phyloP scores from a whole-genome alignment of 2,888 invertebrate species.

The Mechanitis messenoides region DNA sequence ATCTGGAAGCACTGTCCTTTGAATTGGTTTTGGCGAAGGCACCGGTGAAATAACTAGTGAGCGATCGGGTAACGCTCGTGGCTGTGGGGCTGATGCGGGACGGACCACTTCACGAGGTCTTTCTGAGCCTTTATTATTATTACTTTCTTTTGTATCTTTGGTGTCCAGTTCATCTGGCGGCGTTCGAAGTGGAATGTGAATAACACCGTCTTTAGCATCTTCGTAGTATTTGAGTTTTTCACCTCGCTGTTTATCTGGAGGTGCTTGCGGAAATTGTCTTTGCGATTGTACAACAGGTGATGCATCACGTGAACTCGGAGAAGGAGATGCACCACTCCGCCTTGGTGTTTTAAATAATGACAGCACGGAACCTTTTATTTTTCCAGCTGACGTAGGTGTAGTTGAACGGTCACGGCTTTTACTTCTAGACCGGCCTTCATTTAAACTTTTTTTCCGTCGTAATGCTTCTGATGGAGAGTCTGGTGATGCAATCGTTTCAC shows the following conservation, averaged over 20 bases:
- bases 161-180: slow-evolving; percentile 80
- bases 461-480: slow-evolving; percentile 76
- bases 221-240: slow-evolving; percentile 78
- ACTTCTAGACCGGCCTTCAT: slow-evolving; percentile 77
- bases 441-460: slow-evolving; percentile 61
- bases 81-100: slow-evolving; percentile 41
- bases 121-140: slow-evolving; percentile 29
- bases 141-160: slow-evolving; percentile 26
- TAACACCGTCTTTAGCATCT: slow-evolving; percentile 78
- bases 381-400: slow-evolving; percentile 74
- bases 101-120: slow-evolving; percentile 32
- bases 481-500: slow-evolving; percentile 79
- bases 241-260: slow-evolving; percentile 39
- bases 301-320: slow-evolving; percentile 54
- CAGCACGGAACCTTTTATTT: slow-evolving; percentile 80
- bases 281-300: slow-evolving; percentile 51
- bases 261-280: slow-evolving; percentile 46
- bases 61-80: slow-evolving; percentile 38
- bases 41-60: slow-evolving; percentile 34
- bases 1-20: slow-evolving; percentile 69
- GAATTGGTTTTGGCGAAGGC: slow-evolving; percentile 51
- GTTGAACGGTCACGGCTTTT: slow-evolving; percentile 80
- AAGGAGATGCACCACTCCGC: slow-evolving; percentile 50
- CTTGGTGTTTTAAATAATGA: slow-evolving; percentile 80
- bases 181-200: slow-evolving; percentile 85